Evolutionary conservation across 2,797 vertebrate species (phyloP).

Genomic region (Ispidina picta): DNA sequence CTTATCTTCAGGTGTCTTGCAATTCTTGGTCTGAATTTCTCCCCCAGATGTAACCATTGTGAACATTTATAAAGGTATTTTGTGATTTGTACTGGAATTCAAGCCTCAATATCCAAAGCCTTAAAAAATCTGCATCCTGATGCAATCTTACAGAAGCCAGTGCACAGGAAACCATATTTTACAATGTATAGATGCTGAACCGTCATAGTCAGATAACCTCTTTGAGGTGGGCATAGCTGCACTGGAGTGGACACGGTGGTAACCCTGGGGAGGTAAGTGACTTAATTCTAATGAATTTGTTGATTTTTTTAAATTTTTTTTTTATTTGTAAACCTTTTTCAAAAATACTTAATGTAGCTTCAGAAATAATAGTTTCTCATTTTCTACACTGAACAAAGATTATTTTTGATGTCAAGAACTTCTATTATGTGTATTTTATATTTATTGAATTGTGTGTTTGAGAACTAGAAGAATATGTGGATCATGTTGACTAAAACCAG

Average conservation of each 20-base stretch:
- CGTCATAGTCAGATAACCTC: not conserved
- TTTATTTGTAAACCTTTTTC: not conserved
- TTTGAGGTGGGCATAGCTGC: not conserved
- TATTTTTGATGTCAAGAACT: not conserved
- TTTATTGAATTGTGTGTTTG: not conserved
- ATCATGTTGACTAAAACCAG: not conserved
- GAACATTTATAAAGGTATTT: not conserved
- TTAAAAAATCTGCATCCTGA: not conserved
- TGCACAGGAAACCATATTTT: not conserved
- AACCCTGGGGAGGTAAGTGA: not conserved
- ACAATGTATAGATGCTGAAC: not conserved
- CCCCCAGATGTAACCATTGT: not conserved
- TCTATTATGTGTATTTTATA: not conserved
- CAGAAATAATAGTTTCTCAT: not conserved
- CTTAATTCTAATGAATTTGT: not conserved
- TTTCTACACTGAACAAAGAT: not conserved
- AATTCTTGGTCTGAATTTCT: not conserved
- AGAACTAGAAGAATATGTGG: not conserved
- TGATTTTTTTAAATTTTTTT: not conserved
- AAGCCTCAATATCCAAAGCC: not conserved
- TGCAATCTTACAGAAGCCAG: not conserved
- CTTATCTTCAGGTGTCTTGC: not conserved
- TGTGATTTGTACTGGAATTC: not conserved
- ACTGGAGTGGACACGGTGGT: rapidly evolving
- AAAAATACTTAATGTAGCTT: not conserved